Base-by-base conservation (phyloP, 92 coral and sea anemone genomes). In the Nematostella vectensis region DNA sequence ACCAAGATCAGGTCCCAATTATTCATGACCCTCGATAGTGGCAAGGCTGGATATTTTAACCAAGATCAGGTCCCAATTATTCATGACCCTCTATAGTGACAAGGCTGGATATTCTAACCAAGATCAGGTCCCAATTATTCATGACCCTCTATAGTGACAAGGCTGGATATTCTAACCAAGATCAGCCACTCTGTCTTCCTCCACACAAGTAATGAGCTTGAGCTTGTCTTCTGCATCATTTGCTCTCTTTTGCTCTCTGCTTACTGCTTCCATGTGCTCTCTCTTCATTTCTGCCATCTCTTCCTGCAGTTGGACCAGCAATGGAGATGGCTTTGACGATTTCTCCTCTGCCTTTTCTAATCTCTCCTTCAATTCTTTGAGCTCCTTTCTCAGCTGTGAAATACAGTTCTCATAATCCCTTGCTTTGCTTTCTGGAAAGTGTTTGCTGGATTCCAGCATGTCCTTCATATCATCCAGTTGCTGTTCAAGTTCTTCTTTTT, bases 161-260 rank as follows among this genome's bases (percentile, higher is more conserved):
- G n/a, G n/a, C n/a, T n/a, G n/a, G n/a, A n/a, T n/a, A n/a, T n/a
- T n/a, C n/a, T n/a, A n/a, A 91, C 97, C 97, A 48, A 91, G 71
- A 71, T 91, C 98, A 13, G 95, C 95, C 0, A 91, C 98, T 44
- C 98, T 61, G 40, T 78, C 60, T 59, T 91, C 98, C 65, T 91
- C 98, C 11, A 88, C 79, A 67, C 69, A 86, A 11, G 98, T 80
- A 23, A 83, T 69, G 53, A 79, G 54, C 55, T 79, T 73, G 31
- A 88, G 79, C 50, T 72, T 79, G 24, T 81, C 93, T 31, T 91
- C 98, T 44, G 98, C 96, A 48, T 91, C 98, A 50, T 82, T 91
- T 1, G 93, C 98, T 48, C 98, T 69, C 48, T 53, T 76, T 69
- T 86, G 93, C 49, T 91, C 98, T 39, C 84, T 70, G 26, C 78